phyloP scores from a whole-genome alignment of 1,140 invertebrate species.

The Drosophila virilis region DNA sequence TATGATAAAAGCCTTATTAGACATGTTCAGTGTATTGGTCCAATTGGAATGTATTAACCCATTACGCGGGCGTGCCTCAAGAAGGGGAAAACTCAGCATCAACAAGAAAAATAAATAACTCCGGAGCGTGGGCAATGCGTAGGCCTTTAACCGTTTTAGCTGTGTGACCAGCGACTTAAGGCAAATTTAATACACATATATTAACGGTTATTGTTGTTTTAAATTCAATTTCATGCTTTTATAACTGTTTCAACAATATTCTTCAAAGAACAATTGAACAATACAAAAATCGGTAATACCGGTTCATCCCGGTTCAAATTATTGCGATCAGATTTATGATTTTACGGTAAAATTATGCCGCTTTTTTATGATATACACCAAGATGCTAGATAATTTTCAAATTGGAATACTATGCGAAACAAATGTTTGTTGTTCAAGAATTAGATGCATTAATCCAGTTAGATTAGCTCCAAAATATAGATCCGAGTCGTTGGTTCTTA shows the following conservation, averaged over 20 bases:
- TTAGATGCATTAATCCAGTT: too few species aligned
- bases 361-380: too few species aligned
- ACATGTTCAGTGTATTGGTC: slow-evolving; percentile 64
- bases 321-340: not conserved
- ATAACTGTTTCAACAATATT: not conserved
- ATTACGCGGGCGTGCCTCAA: slow-evolving; percentile 29
- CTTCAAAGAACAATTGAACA: not conserved
- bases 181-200: not conserved
- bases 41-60: slow-evolving; percentile 62
- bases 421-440: too few species aligned
- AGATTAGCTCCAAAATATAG: too few species aligned
- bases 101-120: slow-evolving; percentile 29
- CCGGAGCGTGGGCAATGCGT: slow-evolving; percentile 39
- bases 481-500: too few species aligned
- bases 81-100: slow-evolving; percentile 27
- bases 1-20: slow-evolving; percentile 79
- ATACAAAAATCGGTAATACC: not conserved
- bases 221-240: not conserved
- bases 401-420: too few species aligned
- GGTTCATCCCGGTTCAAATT: not conserved
- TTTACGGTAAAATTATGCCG: too few species aligned
- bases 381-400: too few species aligned
- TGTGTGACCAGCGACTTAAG: slow-evolving; percentile 14
- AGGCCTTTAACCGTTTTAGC: slow-evolving; percentile 22
- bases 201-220: slow-evolving; percentile 9